These are phyloP conservation scores for Pristionchus arcanus DNA, from an alignment of 2,888 invertebrate species.

Conservation along the genomic window DNA sequence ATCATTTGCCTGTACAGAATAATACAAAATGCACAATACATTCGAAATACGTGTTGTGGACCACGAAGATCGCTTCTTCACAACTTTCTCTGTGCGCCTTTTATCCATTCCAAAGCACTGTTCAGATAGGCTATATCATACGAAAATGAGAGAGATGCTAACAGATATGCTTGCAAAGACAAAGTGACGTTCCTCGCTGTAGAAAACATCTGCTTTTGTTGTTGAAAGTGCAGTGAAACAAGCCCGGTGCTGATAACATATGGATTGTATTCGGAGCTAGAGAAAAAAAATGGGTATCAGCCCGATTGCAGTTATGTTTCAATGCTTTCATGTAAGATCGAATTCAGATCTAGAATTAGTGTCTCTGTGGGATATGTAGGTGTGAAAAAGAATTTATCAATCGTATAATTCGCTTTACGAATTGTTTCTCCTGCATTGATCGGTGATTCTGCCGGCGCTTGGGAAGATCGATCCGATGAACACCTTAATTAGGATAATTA, in stretches of 20 bases:
- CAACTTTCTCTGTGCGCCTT: too few relatives aligned
- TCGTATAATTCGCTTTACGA: not conserved
- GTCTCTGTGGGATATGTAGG: too few relatives aligned
- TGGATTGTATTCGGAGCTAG: not conserved
- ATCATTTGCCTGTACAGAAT: too few relatives aligned
- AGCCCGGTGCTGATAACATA: not conserved
- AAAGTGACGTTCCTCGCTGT: not conserved
- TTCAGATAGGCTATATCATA: too few relatives aligned
- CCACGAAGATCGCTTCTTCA: not conserved
- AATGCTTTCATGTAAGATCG: not conserved
- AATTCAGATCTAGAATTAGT: not conserved
- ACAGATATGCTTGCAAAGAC: not conserved
- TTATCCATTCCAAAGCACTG: too few relatives aligned
- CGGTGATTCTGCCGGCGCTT: constrained; percentile 75
- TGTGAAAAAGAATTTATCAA: not conserved
- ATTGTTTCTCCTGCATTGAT: constrained; percentile 68
- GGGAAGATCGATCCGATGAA: constrained; percentile 76
- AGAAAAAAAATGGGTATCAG: not conserved
- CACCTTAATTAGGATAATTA: constrained; percentile 60
- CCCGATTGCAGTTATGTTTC: not conserved
- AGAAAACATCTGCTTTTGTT: not conserved
- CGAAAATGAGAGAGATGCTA: too few relatives aligned
- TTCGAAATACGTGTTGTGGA: too few relatives aligned
- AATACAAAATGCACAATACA: too few relatives aligned
- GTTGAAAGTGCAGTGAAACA: not conserved